phyloP scores from a whole-genome alignment of 2,797 vertebrate genomes.

The Muraenolepis orangiensis region DNA sequence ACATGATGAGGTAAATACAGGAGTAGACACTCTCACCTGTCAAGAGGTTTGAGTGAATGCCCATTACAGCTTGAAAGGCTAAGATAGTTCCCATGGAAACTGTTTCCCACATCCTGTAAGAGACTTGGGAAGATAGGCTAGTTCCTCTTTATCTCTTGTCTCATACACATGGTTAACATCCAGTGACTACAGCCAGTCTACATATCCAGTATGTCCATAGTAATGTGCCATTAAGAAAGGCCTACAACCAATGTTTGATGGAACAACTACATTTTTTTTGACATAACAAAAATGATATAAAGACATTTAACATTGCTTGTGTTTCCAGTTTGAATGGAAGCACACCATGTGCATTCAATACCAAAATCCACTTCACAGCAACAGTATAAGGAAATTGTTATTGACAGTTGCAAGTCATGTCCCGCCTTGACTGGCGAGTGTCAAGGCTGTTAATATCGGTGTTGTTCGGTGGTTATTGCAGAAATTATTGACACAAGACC shows the following conservation, averaged over 20 bases:
- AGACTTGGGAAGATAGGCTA: constrained; percentile 12
- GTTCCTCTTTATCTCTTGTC: constrained; percentile 26
- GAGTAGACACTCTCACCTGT: background rate
- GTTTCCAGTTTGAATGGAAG: background rate
- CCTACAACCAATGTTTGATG: too few relatives aligned
- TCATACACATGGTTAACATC: constrained; percentile 15
- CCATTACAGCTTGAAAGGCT: constrained; percentile 16
- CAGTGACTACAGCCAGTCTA: background rate
- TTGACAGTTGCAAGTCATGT: too few relatives aligned
- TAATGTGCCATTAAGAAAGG: background rate
- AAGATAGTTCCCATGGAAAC: constrained; percentile 52
- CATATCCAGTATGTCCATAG: background rate
- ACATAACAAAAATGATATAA: background rate
- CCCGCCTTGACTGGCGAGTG: too few relatives aligned
- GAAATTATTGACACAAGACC: background rate
- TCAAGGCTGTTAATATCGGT: background rate
- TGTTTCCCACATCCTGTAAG: constrained; percentile 18
- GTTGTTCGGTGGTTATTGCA: background rate
- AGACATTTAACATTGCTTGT: background rate
- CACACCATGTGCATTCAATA: background rate
- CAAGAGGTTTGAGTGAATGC: constrained; percentile 5
- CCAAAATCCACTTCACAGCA: background rate
- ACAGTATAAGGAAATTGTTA: too few relatives aligned
- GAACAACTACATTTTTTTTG: too few relatives aligned
- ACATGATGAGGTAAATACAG: background rate